Percentiles rank a stretch among this genome's conserved stretches.
Evolutionary conservation across 2,113 vertebrate genomes (phyloP).

Genomic region (Oryzias javanicus): DNA sequence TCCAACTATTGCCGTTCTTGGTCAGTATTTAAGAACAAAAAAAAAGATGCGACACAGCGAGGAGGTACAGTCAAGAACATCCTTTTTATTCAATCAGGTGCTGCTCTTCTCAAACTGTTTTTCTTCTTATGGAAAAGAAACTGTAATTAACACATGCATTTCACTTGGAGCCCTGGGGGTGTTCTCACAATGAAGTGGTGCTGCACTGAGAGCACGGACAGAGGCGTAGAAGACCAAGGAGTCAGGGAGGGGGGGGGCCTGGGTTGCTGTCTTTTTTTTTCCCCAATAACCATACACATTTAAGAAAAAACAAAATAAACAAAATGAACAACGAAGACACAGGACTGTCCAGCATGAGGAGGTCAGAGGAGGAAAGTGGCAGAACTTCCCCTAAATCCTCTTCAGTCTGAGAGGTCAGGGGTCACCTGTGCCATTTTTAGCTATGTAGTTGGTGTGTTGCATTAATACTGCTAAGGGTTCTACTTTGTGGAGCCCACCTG

Average conservation of each 20-base stretch:
- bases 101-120: slow-evolving; percentile 85
- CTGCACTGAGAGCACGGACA: slow-evolving; percentile 63
- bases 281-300: slow-evolving; percentile 64
- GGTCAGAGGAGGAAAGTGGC: slow-evolving; percentile 54
- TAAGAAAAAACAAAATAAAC: slow-evolving; percentile 56
- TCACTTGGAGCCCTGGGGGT: slow-evolving; percentile 80
- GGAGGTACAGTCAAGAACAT: slow-evolving; percentile 84
- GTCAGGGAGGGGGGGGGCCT: slow-evolving; percentile 42
- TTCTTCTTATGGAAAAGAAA: slow-evolving; percentile 85
- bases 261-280: slow-evolving; percentile 62
- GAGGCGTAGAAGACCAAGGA: slow-evolving; percentile 62
- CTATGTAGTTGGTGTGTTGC: slow-evolving; percentile 37
- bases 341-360: slow-evolving; percentile 68
- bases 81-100: slow-evolving; percentile 86
- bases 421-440: slow-evolving; percentile 32
- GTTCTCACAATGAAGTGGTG: slow-evolving; percentile 70
- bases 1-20: background rate
- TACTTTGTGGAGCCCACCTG: slow-evolving; percentile 37
- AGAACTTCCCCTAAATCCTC: slow-evolving; percentile 45
- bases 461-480: slow-evolving; percentile 70
- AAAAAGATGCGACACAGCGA: slow-evolving; percentile 46
- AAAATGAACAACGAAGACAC: slow-evolving; percentile 65
- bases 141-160: slow-evolving; percentile 87
- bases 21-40: background rate
- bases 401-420: slow-evolving; percentile 37